phyloP scores from a whole-genome alignment of 2,797 vertebrate species.

The Champsocephalus esox region DNA sequence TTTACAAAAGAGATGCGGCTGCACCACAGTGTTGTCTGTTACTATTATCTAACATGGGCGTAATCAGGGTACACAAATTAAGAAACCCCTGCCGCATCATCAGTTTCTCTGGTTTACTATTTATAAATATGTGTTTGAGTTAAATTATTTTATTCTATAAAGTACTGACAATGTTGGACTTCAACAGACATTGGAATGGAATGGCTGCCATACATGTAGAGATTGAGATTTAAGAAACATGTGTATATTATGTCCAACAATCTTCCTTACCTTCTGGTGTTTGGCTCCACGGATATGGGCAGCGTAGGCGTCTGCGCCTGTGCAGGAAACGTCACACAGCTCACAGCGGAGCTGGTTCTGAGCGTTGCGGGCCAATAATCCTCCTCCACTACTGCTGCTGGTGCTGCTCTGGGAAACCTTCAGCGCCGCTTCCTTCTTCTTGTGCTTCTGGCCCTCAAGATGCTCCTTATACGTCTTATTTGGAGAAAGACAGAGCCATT shows the following conservation, averaged over 20 bases:
- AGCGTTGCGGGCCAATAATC: slow-evolving; percentile 88
- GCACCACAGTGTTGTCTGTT: not conserved
- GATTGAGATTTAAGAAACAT: no score
- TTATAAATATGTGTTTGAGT: no score
- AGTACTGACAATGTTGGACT: no score
- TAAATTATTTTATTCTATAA: no score
- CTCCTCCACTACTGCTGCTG: slow-evolving; percentile 84
- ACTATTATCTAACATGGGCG: not conserved
- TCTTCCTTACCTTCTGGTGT: slow-evolving; percentile 92
- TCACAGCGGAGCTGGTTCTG: slow-evolving; percentile 98
- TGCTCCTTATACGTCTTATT: slow-evolving; percentile 96
- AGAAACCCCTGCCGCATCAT: no score
- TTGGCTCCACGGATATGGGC: slow-evolving; percentile 98
- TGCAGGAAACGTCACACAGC: slow-evolving; percentile 97
- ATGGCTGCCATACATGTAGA: no score
- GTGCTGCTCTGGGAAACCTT: slow-evolving; percentile 92
- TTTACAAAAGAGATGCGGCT: not conserved
- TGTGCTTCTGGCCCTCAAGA: slow-evolving; percentile 98
- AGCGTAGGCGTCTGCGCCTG: slow-evolving; percentile 95
- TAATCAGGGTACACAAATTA: not conserved
- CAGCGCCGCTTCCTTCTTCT: slow-evolving; percentile 96
- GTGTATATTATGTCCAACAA: no score
- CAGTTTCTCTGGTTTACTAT: no score
- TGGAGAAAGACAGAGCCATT: not conserved
- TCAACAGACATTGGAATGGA: no score